Base-by-base conservation (phyloP, 2,888 invertebrate genomes). In the Catocala nupta region DNA sequence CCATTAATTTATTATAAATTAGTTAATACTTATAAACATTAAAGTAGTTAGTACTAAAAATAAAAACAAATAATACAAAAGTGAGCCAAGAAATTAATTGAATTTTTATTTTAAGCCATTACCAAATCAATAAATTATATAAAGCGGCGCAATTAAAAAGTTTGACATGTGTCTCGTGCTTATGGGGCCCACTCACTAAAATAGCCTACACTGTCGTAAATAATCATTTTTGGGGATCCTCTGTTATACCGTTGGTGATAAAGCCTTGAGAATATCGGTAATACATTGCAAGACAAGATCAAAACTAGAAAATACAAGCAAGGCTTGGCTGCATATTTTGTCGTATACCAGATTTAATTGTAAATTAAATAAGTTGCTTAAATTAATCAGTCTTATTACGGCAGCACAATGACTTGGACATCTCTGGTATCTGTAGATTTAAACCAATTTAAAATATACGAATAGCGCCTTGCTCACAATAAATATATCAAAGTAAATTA, bases 71-170 rank as follows among this genome's bases (percentile, higher is more conserved):
- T 70, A 81, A 70, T 70, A 72, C 71, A 64, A 79, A 72, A 79
- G 71, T 63, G 61, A 66, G 69, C 62, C 59, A 71, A 67, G 73
- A 76, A 83, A 74, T 76, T 84, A 85, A 87, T 88, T 87, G 78
- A 84, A 83, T 83, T 85, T 86, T 84, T 83, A 78, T 81, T 84
- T 80, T 69, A 76, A 77, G 65, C 67, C 70, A 74, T 76, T 75
- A 73, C 69, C 50, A 78, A 74, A 66, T 62, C 75, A 69, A 83
- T 86, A 85, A 82, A 71, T 85, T 81, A 75, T 59, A 68, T 73
- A 68, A 76, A 70, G 80, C 78, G 69, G 75, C 69, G 78, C 77
- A 82, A 81, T 84, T 84, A 85, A 85, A 82, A 78, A 75, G 75
- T 75, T 80, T 75, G 82, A 84, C 80, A 82, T 78, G 78, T 82